phyloP scores from a whole-genome alignment of 1,140 invertebrate species.

The Meloidogyne exigua region DNA sequence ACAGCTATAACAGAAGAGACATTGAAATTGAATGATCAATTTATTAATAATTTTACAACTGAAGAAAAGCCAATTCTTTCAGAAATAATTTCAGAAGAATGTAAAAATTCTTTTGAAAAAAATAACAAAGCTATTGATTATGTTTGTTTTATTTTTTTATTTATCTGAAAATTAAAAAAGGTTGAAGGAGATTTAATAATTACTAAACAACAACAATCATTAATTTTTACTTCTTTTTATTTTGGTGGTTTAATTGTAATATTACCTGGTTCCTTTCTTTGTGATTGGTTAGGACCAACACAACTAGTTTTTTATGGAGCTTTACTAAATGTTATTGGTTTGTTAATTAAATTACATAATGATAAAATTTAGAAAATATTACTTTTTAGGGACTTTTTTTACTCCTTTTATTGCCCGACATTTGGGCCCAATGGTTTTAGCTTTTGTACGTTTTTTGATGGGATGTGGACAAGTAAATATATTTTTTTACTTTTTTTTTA shows the following conservation, averaged over 20 bases:
- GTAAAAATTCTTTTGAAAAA: constrained; percentile 8
- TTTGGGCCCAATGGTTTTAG: constrained; percentile 36
- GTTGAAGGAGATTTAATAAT: constrained; percentile 51
- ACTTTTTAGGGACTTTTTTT: constrained; percentile 43
- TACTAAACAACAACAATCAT: constrained; percentile 51
- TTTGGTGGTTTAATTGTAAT: constrained; percentile 53
- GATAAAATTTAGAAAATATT: no score
- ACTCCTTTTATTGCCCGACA: constrained; percentile 51
- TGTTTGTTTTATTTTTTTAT: neutral
- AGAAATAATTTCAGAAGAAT: neutral
- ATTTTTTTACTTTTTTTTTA: constrained; percentile 19
- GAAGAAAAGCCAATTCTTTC: neutral
- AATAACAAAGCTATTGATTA: neutral
- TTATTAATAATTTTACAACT: neutral
- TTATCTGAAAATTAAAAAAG: constrained; percentile 34
- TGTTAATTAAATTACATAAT: no score
- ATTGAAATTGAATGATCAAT: constrained; percentile 1
- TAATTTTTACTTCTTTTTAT: constrained; percentile 61
- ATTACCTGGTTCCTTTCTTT: constrained; percentile 50
- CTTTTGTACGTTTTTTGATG: constrained; percentile 52
- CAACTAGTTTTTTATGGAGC: constrained; percentile 53
- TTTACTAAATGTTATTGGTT: constrained; percentile 58
- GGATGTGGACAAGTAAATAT: constrained; percentile 54
- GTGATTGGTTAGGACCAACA: constrained; percentile 49
- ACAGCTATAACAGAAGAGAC: constrained; percentile 33